Conservation (phyloP, 2,888 invertebrate species). For the Tribolium freemani region DNA sequence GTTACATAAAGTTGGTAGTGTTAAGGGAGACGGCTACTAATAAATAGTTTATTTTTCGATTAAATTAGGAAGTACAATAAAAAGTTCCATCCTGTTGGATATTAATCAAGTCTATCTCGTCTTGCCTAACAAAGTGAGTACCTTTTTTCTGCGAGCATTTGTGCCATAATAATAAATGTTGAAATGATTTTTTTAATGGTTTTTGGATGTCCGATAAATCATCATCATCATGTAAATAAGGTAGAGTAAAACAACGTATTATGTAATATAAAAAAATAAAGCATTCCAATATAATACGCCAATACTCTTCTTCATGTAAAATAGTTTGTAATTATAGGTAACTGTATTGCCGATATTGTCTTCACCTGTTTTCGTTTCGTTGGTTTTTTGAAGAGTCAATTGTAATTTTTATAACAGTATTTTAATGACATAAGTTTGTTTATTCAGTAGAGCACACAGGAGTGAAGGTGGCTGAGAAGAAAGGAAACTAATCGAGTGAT, state of each 20-base stretch:
- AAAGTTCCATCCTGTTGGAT: constrained; percentile 28
- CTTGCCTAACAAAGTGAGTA: constrained; percentile 24
- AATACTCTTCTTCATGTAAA: constrained; percentile 30
- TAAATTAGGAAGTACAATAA: constrained; percentile 28
- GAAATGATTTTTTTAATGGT: constrained; percentile 13
- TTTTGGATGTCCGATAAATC: constrained; percentile 27
- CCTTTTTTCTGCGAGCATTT: constrained; percentile 30
- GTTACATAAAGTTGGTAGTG: constrained; percentile 15
- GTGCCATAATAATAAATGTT: constrained; percentile 28
- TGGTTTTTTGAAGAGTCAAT: constrained; percentile 24
- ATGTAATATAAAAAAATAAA: constrained; percentile 5
- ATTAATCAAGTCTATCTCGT: constrained; percentile 11
- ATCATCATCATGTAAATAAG: constrained; percentile 7
- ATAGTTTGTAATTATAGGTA: constrained; percentile 24
- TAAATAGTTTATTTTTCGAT: constrained; percentile 9
- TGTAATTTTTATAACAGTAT: constrained; percentile 40
- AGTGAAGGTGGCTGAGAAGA: constrained; percentile 18
- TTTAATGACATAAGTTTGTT: constrained; percentile 9
- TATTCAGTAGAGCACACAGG: constrained; percentile 29
- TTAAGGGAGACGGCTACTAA: constrained; percentile 26
- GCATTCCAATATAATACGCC: constrained; percentile 24
- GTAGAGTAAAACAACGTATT: constrained; percentile 3
- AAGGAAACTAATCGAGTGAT: constrained; percentile 52
- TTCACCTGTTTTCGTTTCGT: constrained; percentile 1
- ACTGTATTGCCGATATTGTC: not conserved